Percentiles rank a stretch among this genome's conserved stretches.
Conservation (phyloP, 2,113 vertebrate species). For the Aegypius monachus region DNA sequence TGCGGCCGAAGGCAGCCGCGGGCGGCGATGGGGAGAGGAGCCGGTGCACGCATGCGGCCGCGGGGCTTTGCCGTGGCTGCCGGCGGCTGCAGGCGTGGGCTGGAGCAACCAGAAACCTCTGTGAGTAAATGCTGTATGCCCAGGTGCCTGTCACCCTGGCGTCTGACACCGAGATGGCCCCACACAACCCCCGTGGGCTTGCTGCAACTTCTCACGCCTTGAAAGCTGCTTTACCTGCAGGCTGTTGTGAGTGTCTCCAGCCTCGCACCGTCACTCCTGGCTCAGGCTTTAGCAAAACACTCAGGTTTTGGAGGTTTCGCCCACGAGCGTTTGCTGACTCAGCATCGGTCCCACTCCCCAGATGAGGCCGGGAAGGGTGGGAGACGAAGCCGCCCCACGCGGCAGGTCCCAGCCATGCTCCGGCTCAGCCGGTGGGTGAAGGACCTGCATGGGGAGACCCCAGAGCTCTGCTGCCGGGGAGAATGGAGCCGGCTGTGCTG, state of each 20-base stretch:
- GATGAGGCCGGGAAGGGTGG: no score
- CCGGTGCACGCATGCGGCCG: accelerated
- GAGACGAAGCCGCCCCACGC: accelerated
- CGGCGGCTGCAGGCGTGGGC: neutral
- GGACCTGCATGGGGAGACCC: no score
- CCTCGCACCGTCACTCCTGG: accelerated
- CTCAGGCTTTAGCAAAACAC: neutral
- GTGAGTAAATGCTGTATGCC: accelerated
- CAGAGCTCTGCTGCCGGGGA: neutral
- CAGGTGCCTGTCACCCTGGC: neutral
- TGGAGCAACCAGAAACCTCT: neutral
- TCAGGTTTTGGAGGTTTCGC: neutral
- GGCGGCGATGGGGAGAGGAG: neutral
- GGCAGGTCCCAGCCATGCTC: neutral
- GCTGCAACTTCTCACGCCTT: no score
- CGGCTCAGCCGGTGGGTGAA: accelerated
- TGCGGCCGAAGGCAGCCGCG: neutral
- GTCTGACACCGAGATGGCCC: neutral
- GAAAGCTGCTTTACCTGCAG: neutral
- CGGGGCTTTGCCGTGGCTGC: neutral
- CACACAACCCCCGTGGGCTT: neutral
- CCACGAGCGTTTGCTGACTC: neutral
- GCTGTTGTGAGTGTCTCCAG: no score
- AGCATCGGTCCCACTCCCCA: neutral
- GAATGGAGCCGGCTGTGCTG: neutral